Evolutionary conservation across 2,113 vertebrate genomes (phyloP).

Genomic region (Corythoichthys haematopterus): DNA sequence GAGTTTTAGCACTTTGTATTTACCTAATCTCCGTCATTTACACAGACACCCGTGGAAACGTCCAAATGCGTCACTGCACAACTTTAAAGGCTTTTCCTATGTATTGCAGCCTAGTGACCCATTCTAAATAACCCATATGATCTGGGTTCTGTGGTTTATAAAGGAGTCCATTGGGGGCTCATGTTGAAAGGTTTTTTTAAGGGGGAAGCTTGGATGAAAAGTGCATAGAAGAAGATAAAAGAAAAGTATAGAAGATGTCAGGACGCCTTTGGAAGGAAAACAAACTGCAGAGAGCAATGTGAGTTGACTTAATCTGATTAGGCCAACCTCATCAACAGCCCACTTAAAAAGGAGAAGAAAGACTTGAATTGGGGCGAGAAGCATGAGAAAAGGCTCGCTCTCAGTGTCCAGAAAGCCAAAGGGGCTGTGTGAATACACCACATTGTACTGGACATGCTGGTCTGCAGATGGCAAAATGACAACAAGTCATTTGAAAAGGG

Average conservation of each 20-base stretch:
- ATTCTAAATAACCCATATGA: constrained; percentile 83
- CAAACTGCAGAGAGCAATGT: constrained; percentile 83
- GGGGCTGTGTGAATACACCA: constrained; percentile 73
- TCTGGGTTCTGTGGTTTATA: constrained; percentile 75
- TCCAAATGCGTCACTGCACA: constrained; percentile 75
- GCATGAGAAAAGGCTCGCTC: constrained; percentile 69
- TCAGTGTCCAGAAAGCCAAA: constrained; percentile 70
- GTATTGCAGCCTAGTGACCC: constrained; percentile 86
- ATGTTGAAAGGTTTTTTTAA: constrained; percentile 74
- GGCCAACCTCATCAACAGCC: constrained; percentile 87
- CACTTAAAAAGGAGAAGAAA: constrained; percentile 80
- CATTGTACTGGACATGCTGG: constrained; percentile 77
- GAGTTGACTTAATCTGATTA: constrained; percentile 96
- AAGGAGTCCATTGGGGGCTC: constrained; percentile 76
- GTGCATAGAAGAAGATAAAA: constrained; percentile 79
- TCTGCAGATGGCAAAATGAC: constrained; percentile 85
- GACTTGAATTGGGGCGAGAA: constrained; percentile 71
- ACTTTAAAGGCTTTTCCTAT: constrained; percentile 78
- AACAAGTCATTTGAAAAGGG: constrained; percentile 74
- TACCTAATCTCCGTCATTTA: constrained; percentile 70
- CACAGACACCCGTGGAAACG: constrained; percentile 68
- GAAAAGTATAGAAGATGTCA: constrained; percentile 79
- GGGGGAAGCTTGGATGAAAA: constrained; percentile 66
- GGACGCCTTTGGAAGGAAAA: constrained; percentile 82
- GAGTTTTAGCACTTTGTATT: constrained; percentile 63